Base-by-base conservation (phyloP, 2,113 vertebrate genomes). In the Entelurus aequoreus region DNA sequence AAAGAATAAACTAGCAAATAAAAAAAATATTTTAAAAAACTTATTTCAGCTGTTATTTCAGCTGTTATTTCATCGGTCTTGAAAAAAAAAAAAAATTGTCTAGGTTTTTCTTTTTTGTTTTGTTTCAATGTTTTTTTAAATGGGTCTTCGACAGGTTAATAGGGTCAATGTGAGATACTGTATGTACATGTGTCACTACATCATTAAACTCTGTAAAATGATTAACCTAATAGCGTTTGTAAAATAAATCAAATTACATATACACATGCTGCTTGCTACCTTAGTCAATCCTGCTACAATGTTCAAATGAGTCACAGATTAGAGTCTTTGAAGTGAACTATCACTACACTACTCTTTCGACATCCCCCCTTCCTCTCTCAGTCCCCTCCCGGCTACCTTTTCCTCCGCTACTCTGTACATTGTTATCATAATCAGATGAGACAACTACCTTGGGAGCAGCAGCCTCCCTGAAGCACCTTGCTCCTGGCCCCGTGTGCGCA, bases 341-440 rank as follows among this genome's bases (percentile, higher is more conserved):
- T 72, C 68, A 75, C 76, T 21, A 44, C n/a, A 16, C 37, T 42
- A 38, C 57, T 61, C 60, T 51, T 38, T 35, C 48, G 11, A 51
- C 40, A 46, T 11, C 35, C 54, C 71, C 57, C 65, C 66, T 69
- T 64, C 67, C 66, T 71, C 73, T 65, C 60, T 60, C 72, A 66
- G 62, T 69, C 65, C 74, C 65, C 74, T 80, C 84, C 87, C 79
- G 80, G 81, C 84, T 68, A 83, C 71, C 54, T 80, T 78, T 86
- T 79, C 71, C 84, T 77, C 78, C 69, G 61, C 78, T 69, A 74
- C 71, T 83, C 80, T 84, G 78, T 65, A 80, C 83, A 77, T 84
- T 74, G 84, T 87, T 88, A 87, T 83, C 86, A 88, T 91, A 90
- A 90, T 90, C 82, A 88, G 82, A 82, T 84, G 74, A 82, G 89